Conservation (phyloP, 2,113 vertebrate species). For the Ellobius talpinus region DNA sequence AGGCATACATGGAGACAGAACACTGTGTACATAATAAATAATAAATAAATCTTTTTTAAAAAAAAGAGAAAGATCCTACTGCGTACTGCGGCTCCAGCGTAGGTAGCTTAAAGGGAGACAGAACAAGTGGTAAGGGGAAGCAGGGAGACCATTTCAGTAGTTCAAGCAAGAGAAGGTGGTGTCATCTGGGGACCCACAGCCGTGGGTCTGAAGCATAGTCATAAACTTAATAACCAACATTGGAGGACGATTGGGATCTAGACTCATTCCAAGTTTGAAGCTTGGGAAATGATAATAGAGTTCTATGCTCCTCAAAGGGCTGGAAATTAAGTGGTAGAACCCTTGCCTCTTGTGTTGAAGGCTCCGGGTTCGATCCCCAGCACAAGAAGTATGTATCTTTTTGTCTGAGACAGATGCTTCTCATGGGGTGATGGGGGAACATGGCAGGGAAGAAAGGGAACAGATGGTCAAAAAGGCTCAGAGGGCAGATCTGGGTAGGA, state of each 20-base stretch:
- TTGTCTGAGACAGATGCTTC: neutral
- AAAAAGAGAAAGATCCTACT: neutral
- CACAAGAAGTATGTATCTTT: neutral
- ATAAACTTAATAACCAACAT: no score
- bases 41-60: no score
- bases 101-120: neutral
- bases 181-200: neutral
- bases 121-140: neutral
- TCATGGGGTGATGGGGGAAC: neutral
- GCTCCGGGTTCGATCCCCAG: no score
- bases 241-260: neutral
- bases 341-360: neutral
- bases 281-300: neutral
- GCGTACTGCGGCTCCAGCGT: neutral
- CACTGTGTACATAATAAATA: no score
- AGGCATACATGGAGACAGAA: no score
- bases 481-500: neutral
- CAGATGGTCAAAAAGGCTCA: neutral
- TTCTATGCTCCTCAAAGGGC: neutral
- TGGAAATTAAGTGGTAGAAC: neutral
- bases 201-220: neutral
- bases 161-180: neutral
- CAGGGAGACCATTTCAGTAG: neutral
- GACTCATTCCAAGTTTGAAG: no score
- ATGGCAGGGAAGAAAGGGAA: neutral